Base-by-base conservation (phyloP, 2,113 vertebrate species). In the Malurus cyaneus region DNA sequence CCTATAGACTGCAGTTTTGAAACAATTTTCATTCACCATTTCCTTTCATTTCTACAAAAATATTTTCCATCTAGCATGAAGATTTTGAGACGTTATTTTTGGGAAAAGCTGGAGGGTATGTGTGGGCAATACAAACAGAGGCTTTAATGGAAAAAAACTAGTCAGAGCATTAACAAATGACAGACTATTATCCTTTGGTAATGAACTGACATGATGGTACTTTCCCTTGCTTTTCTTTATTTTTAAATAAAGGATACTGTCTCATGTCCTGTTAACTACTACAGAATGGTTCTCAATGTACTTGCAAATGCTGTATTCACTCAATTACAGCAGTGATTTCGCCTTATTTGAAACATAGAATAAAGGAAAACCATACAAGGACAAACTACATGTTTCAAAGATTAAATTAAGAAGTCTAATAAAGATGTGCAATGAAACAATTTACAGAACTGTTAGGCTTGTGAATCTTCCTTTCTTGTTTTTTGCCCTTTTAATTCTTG, bases 71-170 rank as follows among this genome's bases (percentile, higher is more conserved):
- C 69, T 87, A 70, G 65, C 56, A 80, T 13, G 18, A 80, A 94
- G 93, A 88, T 85, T 36, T 54, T 71, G 66, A 92, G 53, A 92
- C 44, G 70, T 89, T 89, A 95, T 95, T 93, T 83, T 93, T 65
- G 86, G 62, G 86, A 89, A 87, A 80, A 80, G 77, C 86, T 56
- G 64, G 88, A 86, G 89, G 93, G 62, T 71, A 73, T 69, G 46
- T 56, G 71, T 70, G 52, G 71, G 90, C 53, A 96, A 91, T 42
- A 66, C 34, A 88, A 65, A 90, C n/a, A 71, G 54, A 80, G 54
- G 56, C 57, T 78, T 82, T 90, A 85, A 91, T 46, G 90, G 86
- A 83, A 95, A 79, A 79, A 91, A 82, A 25, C 5, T 41, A 87
- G 82, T 72, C 34, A 77, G 8, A 57, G 56, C 52, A 86, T 77